A percentile compares a stretch with the other conserved stretches of the same genome.
phyloP scores from a whole-genome alignment of 2,113 vertebrate genomes.

The Actinemys pallida region DNA sequence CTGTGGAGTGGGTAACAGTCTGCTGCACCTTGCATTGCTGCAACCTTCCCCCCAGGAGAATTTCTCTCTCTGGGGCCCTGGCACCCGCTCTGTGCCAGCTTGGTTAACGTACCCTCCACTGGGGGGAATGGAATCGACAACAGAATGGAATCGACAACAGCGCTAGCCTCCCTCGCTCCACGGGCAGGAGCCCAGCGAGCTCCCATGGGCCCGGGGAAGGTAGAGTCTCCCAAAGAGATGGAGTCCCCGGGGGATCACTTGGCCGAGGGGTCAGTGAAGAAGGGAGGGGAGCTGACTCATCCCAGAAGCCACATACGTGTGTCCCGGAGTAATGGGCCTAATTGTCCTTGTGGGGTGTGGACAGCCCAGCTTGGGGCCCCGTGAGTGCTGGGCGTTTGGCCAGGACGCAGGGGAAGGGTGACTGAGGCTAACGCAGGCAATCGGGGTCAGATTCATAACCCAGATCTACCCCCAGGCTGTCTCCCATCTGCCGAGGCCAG shows the following conservation, averaged over 20 bases:
- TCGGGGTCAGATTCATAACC: neutral
- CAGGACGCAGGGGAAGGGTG: neutral
- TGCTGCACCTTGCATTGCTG: too few relatives aligned
- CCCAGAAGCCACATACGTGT: neutral
- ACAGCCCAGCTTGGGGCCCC: neutral
- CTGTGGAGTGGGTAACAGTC: too few relatives aligned
- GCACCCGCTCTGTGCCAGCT: neutral
- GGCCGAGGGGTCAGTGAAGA: neutral
- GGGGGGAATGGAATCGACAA: rapidly evolving
- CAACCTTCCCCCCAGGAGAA: too few relatives aligned
- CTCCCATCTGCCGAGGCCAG: too few relatives aligned
- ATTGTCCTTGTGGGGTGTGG: neutral
- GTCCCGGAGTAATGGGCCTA: neutral
- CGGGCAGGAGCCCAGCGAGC: too few relatives aligned
- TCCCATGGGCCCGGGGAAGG: neutral
- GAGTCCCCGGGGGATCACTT: neutral
- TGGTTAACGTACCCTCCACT: rapidly evolving
- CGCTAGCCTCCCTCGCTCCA: too few relatives aligned
- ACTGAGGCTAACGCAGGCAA: neutral
- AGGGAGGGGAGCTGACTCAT: neutral
- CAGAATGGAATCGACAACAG: too few relatives aligned
- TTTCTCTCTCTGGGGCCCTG: neutral
- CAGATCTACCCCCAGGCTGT: neutral
- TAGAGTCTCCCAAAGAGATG: neutral
- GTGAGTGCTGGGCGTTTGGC: neutral